Evolutionary conservation across 2,888 invertebrate genomes (phyloP).

Genomic region (Glaucopsyche alexis): DNA sequence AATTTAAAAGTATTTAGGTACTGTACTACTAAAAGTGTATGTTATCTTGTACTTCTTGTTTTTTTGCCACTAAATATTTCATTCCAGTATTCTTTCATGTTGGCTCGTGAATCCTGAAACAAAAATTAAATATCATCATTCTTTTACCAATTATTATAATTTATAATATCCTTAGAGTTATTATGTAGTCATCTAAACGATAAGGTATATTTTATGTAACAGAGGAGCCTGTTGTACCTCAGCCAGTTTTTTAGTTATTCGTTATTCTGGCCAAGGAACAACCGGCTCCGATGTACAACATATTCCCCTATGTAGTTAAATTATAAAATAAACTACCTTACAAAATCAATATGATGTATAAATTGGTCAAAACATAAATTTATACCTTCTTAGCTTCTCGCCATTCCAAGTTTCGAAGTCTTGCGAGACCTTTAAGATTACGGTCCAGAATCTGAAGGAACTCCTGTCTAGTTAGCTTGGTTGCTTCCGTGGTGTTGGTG

Average conservation of each 20-base stretch:
- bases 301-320: too few relatives aligned
- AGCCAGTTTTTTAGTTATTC: too few relatives aligned
- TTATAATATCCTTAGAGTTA: not conserved
- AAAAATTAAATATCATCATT: conserved; percentile 18
- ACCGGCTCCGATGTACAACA: too few relatives aligned
- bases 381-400: conserved; percentile 72
- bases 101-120: conserved; percentile 67
- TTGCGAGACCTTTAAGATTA: conserved; percentile 69
- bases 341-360: not conserved
- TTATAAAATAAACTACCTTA: too few relatives aligned
- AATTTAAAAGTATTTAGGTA: not conserved
- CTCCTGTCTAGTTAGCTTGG: conserved; percentile 67
- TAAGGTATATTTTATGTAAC: too few relatives aligned
- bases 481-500: conserved; percentile 63
- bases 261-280: too few relatives aligned
- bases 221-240: too few relatives aligned
- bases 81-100: conserved; percentile 63
- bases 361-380: conserved; percentile 3
- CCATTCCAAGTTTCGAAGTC: conserved; percentile 71
- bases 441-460: conserved; percentile 70
- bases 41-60: conserved; percentile 52
- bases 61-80: conserved; percentile 65
- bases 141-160: conserved; percentile 18
- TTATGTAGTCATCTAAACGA: too few relatives aligned
- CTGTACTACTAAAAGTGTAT: not conserved